Percentiles rank a stretch among this genome's conserved stretches.
Evolutionary conservation across 2,888 invertebrate genomes (phyloP).

Genomic region (Dilophus febrilis): DNA sequence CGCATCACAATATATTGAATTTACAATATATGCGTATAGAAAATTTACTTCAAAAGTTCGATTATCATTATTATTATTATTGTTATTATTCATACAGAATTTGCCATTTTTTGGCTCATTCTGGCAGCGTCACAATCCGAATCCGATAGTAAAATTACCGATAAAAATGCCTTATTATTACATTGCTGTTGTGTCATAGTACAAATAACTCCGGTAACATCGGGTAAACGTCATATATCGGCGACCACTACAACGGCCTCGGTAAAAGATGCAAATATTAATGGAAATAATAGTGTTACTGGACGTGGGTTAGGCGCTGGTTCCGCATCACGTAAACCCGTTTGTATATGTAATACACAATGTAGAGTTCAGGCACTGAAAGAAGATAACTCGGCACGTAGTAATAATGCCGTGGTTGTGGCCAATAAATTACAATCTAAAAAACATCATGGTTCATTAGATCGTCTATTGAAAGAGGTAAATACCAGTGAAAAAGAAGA

Average conservation of each 20-base stretch:
- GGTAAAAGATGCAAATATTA: conserved; percentile 29
- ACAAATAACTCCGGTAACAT: conserved; percentile 31
- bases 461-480: conserved; percentile 20
- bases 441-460: conserved; percentile 26
- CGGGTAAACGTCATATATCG: conserved; percentile 16
- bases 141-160: conserved; percentile 24
- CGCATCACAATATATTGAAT: too few relatives aligned
- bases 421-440: neutral
- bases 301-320: conserved; percentile 7
- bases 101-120: conserved; percentile 20
- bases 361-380: conserved; percentile 12
- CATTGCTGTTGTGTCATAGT: conserved; percentile 34
- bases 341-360: conserved; percentile 27
- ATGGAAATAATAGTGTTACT: conserved; percentile 19
- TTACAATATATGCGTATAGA: too few relatives aligned
- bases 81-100: too few relatives aligned
- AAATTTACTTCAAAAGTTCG: too few relatives aligned
- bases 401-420: conserved; percentile 18
- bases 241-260: conserved; percentile 32
- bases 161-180: conserved; percentile 31
- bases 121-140: conserved; percentile 29
- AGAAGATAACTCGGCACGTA: neutral
- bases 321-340: conserved; percentile 20
- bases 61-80: too few relatives aligned
- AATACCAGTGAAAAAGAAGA: conserved; percentile 8